phyloP scores from a whole-genome alignment of 1,140 invertebrate genomes.

The Neodiprion fabricii region DNA sequence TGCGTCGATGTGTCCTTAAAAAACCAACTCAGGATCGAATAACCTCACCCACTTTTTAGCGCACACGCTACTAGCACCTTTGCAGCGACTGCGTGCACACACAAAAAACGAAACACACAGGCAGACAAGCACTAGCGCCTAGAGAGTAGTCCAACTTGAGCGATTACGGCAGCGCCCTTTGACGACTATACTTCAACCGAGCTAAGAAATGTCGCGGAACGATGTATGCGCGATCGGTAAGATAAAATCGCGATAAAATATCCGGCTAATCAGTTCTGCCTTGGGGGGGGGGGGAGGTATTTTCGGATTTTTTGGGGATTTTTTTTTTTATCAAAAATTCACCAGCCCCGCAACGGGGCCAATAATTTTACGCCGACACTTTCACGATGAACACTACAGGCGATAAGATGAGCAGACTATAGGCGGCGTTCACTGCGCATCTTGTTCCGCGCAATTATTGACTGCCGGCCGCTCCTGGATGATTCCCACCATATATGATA shows the following conservation, averaged over 20 bases:
- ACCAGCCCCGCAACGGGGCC: too few relatives aligned
- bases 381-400: background rate
- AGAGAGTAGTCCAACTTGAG: background rate
- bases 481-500: too few relatives aligned
- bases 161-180: constrained; percentile 51
- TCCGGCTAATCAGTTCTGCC: too few relatives aligned
- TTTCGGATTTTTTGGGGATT: too few relatives aligned
- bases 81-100: constrained; percentile 27
- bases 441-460: constrained; percentile 36
- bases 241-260: too few relatives aligned
- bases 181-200: constrained; percentile 36
- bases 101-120: background rate
- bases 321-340: too few relatives aligned
- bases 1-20: background rate
- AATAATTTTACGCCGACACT: too few relatives aligned
- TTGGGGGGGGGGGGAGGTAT: too few relatives aligned
- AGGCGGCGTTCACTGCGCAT: constrained; percentile 28
- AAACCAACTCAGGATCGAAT: constrained; percentile 18
- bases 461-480: constrained; percentile 18
- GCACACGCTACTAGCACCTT: constrained; percentile 43
- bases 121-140: background rate
- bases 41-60: constrained; percentile 39
- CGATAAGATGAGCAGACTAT: background rate
- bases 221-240: too few relatives aligned
- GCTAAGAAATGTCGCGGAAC: constrained; percentile 5